Conservation (phyloP, 2,888 invertebrate genomes). For the Diachrysia chrysitis region DNA sequence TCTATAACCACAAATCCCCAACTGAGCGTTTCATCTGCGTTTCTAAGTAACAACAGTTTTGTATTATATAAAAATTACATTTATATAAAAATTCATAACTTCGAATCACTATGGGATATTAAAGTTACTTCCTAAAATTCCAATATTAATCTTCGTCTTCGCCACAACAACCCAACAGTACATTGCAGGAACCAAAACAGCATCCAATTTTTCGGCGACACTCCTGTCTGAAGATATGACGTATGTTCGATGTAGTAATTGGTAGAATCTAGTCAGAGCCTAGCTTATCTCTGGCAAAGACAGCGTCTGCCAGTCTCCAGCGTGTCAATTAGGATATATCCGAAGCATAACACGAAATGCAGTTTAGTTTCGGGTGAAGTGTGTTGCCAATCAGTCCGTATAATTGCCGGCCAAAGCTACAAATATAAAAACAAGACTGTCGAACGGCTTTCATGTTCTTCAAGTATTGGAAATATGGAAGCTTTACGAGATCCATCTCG, state of each 20-base stretch:
- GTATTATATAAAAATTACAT: too few species aligned
- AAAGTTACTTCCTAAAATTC: background rate
- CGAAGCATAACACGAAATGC: constrained; percentile 17
- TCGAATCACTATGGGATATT: background rate
- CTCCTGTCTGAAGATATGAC: constrained; percentile 17
- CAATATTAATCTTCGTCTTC: too few species aligned
- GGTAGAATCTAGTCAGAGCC: constrained; percentile 39
- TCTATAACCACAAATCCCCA: background rate
- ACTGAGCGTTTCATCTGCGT: background rate
- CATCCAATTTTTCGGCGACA: constrained; percentile 27
- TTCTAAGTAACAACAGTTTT: too few species aligned
- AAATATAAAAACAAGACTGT: constrained; percentile 39
- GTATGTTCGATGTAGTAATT: constrained; percentile 37
- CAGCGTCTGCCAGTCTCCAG: constrained; percentile 20
- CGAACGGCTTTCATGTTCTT: constrained; percentile 40
- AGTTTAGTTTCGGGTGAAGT: constrained; percentile 24
- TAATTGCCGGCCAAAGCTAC: constrained; percentile 47
- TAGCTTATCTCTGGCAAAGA: constrained; percentile 33
- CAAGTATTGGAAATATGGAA: constrained; percentile 50
- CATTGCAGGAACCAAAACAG: constrained; percentile 18
- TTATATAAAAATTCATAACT: too few species aligned
- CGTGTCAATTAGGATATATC: constrained; percentile 45
- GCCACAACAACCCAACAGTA: background rate
- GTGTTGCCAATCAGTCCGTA: constrained; percentile 44
- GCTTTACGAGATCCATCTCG: constrained; percentile 39